A percentile compares a stretch with the other conserved stretches of the same genome.
These are phyloP conservation scores for Sycophila texana DNA, from an alignment of 2,888 invertebrate genomes.

Conservation along the genomic window DNA sequence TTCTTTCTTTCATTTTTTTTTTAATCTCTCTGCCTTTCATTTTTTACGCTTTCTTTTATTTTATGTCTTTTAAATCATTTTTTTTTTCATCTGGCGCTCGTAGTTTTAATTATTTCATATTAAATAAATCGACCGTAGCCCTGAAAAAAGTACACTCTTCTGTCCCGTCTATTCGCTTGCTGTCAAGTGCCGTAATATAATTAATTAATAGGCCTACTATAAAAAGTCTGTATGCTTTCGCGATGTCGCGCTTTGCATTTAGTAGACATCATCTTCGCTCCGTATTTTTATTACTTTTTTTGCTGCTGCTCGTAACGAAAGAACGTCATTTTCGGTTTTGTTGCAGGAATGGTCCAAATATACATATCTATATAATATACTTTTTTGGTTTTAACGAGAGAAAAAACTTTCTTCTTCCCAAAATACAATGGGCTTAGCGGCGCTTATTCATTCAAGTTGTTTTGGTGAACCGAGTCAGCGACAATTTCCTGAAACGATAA, in stretches of 20 bases:
- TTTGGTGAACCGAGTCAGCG: constrained; percentile 72
- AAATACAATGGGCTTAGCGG: constrained; percentile 73
- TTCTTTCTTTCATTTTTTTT: constrained; percentile 55
- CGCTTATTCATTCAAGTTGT: constrained; percentile 73
- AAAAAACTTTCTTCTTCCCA: constrained; percentile 75
- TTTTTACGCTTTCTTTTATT: constrained; percentile 45
- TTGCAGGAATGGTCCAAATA: constrained; percentile 76
- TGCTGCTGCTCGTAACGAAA: constrained; percentile 73
- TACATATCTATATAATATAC: constrained; percentile 76
- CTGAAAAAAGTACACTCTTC: constrained; percentile 56
- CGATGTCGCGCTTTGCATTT: constrained; percentile 64
- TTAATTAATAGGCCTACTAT: constrained; percentile 69
- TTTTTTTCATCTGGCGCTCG: constrained; percentile 47
- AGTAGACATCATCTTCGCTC: constrained; percentile 65
- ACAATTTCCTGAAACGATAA: constrained; percentile 71
- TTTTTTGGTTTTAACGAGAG: constrained; percentile 75
- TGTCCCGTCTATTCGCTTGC: constrained; percentile 60
- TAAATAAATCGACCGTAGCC: constrained; percentile 64
- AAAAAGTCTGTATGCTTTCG: constrained; percentile 68
- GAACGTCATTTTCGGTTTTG: constrained; percentile 73
- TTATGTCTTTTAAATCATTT: constrained; percentile 42
- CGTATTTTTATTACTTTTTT: constrained; percentile 51
- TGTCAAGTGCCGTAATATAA: constrained; percentile 61
- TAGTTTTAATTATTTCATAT: constrained; percentile 53
- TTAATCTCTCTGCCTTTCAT: constrained; percentile 44